Percentiles rank a stretch among this genome's conserved stretches.
Evolutionary conservation across 2,113 vertebrate genomes (phyloP).

Genomic region (Irena cyanogastra): DNA sequence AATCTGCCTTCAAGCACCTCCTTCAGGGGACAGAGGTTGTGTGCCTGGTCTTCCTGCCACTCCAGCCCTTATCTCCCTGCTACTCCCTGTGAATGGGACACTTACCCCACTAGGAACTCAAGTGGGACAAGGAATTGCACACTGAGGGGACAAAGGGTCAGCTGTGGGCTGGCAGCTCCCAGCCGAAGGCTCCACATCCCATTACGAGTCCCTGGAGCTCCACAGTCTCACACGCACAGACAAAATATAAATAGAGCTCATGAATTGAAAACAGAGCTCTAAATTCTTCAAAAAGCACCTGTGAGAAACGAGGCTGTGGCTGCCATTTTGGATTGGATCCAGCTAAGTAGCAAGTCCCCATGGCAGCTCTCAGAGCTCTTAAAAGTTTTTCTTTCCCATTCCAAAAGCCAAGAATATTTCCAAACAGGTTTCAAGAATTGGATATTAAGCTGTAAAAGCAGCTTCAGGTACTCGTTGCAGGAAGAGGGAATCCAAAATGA

Average conservation of each 20-base stretch:
- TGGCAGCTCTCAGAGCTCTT: constrained; percentile 53
- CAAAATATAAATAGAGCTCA: constrained; percentile 46
- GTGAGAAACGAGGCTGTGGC: constrained; percentile 27
- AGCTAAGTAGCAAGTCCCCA: constrained; percentile 52
- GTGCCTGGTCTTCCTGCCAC: neutral
- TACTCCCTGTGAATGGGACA: neutral
- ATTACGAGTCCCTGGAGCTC: neutral
- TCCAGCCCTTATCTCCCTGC: neutral
- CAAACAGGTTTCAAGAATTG: constrained; percentile 62
- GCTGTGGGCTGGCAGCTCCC: neutral
- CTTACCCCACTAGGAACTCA: neutral
- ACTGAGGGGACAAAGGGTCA: neutral
- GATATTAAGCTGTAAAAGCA: constrained; percentile 63
- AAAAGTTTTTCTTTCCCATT: constrained; percentile 39
- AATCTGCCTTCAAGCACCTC: neutral
- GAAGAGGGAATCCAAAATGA: neutral
- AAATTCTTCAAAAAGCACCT: constrained; percentile 63
- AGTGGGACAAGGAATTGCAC: neutral
- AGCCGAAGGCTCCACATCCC: constrained; percentile 3
- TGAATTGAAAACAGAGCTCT: constrained; percentile 41
- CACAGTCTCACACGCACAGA: constrained; percentile 4
- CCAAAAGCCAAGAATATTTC: constrained; percentile 40
- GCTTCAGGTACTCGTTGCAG: constrained; percentile 14
- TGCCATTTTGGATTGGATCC: constrained; percentile 51
- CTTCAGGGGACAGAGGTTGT: neutral